Base-by-base conservation (phyloP, 92 coral and sea anemone species). In the Actinostola sp. region DNA sequence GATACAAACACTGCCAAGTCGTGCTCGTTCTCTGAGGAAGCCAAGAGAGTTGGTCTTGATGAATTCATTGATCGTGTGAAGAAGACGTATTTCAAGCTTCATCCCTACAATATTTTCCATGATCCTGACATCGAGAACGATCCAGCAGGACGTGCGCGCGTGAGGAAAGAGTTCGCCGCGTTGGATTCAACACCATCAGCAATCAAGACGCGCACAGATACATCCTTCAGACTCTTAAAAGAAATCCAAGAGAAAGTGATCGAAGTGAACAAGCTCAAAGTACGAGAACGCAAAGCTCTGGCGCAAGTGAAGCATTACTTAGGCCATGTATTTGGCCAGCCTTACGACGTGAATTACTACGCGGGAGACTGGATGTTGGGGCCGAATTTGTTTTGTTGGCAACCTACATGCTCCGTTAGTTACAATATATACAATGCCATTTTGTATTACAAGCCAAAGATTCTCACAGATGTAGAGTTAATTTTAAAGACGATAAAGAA, bases 321-420 rank as follows among this genome's bases (percentile, higher is more conserved):
- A 9, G 48, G 76, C 42, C 95, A 94, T 28, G 72, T 84, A 16
- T 94, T 94, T 62, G 98, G 98, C 0, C 88, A 91, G 25, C 94
- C 97, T 0, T 94, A 94, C 49, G 95, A 88, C 57, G 86, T 92
- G 13, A 91, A 91, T 51, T 94, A 85, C 36, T 94, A 94, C 31
- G 88, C 97, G 0, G 98, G 90, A 0, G 98, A 94, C 38, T 94
- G 98, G 98, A 75, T 94, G 92, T 67, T 91, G 87, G 98, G 98
- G 8, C 98, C 98, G 8, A 94, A 94, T 80, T 55, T 73, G 28
- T 94, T 94, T 71, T 94, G 98, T 49, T 85, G 92, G 98, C 93
- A 94, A 36, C 95, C 94, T 0, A 69, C 92, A 9, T 94, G 98
- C 60, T 70, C 75, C 54, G 62, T 90, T 2, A 78, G 86, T 0